Base-by-base conservation (phyloP, 2,113 vertebrate species). In the Sylvietta virens region DNA sequence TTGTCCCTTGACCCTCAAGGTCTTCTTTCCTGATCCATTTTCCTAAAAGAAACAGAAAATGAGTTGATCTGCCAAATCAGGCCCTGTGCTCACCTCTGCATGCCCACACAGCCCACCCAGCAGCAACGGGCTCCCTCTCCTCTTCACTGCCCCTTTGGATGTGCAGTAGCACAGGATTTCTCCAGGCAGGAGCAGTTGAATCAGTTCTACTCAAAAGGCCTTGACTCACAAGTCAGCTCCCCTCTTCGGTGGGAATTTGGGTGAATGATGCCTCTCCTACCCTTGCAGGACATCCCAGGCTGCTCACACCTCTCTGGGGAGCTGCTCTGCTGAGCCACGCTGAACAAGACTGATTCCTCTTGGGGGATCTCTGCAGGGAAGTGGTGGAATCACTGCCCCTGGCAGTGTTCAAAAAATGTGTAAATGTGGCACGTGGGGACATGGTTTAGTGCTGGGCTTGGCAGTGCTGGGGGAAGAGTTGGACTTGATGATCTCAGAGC, bases 21-120 rank as follows among this genome's bases (percentile, higher is more conserved):
- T 84, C 70, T 67, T 82, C 81, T 31, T 86, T 95, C 80, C 80
- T 58, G 54, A 92, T 70, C 39, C 69, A 42, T 76, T 90, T 90
- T 47, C 21, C 56, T 64, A 45, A 64, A 23, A 67, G 2, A 26
- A 74, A 71, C 45, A 72, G 61, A 40, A 39, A 37, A 23, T 27
- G 5, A 22, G 60, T 16, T 12, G 1, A 23, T 82, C 27, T 86
- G 56, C 64, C 86, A 73, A 50, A 67, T 57, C 39, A 27, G 31
- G 37, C 16, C 2, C 2, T 53, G 21, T 53, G 53, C 86, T 85
- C 86, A 48, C 50, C 61, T 73, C 84, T 27, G 9, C 9, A 4
- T n/a, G 56, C 20, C 61, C 20, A 7, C 44, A 11, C 6, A 12
- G 37, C 67, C 56, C 44, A 4, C 67, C 56, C 44, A 4, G 64